phyloP scores from a whole-genome alignment of 2,113 vertebrate species.

The Neodon shergylaensis region DNA sequence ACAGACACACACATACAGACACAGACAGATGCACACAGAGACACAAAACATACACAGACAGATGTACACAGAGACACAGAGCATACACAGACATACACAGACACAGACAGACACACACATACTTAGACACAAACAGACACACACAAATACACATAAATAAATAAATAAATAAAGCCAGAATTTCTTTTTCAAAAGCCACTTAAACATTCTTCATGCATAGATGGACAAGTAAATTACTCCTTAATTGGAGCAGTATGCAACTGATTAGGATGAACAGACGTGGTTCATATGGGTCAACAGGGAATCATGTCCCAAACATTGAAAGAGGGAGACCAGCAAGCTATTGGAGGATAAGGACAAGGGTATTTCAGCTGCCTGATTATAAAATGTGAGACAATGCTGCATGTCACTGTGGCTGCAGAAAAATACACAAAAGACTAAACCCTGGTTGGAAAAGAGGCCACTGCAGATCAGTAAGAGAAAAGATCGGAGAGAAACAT shows the following conservation, averaged over 20 bases:
- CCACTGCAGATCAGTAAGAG: background rate
- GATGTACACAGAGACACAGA: too few species aligned
- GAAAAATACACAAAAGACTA: background rate
- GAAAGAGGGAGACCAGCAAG: background rate
- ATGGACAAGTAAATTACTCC: background rate
- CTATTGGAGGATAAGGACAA: background rate
- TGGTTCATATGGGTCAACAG: background rate
- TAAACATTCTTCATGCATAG: background rate
- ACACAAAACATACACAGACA: background rate
- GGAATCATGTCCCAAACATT: background rate
- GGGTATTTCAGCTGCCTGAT: background rate
- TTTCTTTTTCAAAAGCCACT: background rate
- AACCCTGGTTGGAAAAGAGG: background rate
- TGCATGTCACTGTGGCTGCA: background rate
- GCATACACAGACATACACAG: too few species aligned
- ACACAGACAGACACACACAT: background rate
- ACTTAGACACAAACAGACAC: background rate
- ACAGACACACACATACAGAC: background rate
- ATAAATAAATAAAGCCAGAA: background rate
- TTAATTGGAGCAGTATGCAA: background rate
- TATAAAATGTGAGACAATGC: background rate
- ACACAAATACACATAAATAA: background rate
- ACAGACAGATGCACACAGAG: background rate
- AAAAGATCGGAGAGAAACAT: fast-evolving
- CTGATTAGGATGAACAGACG: background rate